Conservation (phyloP, 2,888 invertebrate genomes). For the Blomia tropicalis region DNA sequence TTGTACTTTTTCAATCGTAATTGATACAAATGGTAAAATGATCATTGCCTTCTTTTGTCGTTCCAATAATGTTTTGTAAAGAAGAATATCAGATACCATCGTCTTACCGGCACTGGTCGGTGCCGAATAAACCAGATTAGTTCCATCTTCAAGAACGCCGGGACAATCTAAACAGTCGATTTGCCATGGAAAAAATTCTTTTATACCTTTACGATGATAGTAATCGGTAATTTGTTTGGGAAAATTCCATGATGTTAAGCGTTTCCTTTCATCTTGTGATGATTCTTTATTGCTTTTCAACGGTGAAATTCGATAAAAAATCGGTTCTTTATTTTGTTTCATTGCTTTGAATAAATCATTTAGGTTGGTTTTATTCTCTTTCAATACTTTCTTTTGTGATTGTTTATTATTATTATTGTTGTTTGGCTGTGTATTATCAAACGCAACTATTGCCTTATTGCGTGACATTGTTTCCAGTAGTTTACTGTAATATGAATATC, state of each 20-base stretch:
- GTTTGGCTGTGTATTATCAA: too few relatives aligned
- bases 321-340: too few relatives aligned
- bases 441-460: too few relatives aligned
- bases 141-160: constrained; percentile 50
- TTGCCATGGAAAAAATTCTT: constrained; percentile 37
- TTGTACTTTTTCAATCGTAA: constrained; percentile 86
- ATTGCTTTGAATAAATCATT: too few relatives aligned
- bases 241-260: constrained; percentile 11
- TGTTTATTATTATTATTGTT: too few relatives aligned
- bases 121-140: constrained; percentile 84
- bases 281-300: too few relatives aligned
- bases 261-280: not conserved
- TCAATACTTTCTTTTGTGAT: too few relatives aligned
- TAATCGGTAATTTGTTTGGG: not conserved
- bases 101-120: constrained; percentile 96
- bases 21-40: constrained; percentile 88
- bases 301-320: too few relatives aligned
- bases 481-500: too few relatives aligned
- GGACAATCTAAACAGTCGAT: constrained; percentile 57
- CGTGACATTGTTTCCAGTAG: too few relatives aligned
- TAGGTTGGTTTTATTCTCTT: too few relatives aligned
- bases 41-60: constrained; percentile 60
- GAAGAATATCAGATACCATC: constrained; percentile 79
- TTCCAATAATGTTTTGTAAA: constrained; percentile 74
- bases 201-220: constrained; percentile 22